phyloP scores from a whole-genome alignment of 2,888 invertebrate species.

The Lepidocyrtinus sp. region DNA sequence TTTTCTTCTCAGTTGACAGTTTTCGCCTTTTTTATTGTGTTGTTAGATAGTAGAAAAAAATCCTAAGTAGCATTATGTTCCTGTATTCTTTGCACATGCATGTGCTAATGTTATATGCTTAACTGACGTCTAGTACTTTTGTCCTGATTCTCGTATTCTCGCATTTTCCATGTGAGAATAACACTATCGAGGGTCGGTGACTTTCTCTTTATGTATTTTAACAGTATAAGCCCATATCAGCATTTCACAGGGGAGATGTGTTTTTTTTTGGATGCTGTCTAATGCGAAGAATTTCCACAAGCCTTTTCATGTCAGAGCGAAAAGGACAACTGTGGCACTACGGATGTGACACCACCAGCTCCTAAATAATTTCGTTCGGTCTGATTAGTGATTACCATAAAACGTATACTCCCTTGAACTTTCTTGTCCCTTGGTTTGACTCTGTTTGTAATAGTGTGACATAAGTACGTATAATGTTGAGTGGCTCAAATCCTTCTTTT shows the following conservation, averaged over 20 bases:
- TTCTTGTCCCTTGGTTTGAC: too few species aligned
- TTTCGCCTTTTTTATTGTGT: slow-evolving; percentile 36
- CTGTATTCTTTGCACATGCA: slow-evolving; percentile 19
- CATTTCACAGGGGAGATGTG: slow-evolving; percentile 57
- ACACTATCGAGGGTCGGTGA: slow-evolving; percentile 37
- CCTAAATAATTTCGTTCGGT: slow-evolving; percentile 51
- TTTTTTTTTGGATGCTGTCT: slow-evolving; percentile 30
- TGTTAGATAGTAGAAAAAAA: slow-evolving; percentile 11
- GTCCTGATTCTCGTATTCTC: slow-evolving; percentile 34
- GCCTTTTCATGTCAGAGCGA: slow-evolving; percentile 53
- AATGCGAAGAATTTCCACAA: slow-evolving; percentile 48
- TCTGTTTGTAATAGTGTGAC: neutral
- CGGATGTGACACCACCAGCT: slow-evolving; percentile 59
- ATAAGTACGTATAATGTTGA: slow-evolving; percentile 1
- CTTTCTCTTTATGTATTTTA: slow-evolving; percentile 40
- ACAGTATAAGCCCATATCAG: slow-evolving; percentile 51
- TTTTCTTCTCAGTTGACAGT: slow-evolving; percentile 53
- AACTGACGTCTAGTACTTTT: slow-evolving; percentile 9
- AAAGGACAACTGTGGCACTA: slow-evolving; percentile 55
- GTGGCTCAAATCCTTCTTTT: slow-evolving; percentile 12
- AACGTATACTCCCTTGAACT: slow-evolving; percentile 33
- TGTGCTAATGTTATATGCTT: slow-evolving; percentile 21
- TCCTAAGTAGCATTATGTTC: slow-evolving; percentile 21
- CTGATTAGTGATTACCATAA: slow-evolving; percentile 63
- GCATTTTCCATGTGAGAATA: slow-evolving; percentile 22